Evolutionary conservation across 2,113 vertebrate species (phyloP).

Genomic region (Dasypus novemcinctus): DNA sequence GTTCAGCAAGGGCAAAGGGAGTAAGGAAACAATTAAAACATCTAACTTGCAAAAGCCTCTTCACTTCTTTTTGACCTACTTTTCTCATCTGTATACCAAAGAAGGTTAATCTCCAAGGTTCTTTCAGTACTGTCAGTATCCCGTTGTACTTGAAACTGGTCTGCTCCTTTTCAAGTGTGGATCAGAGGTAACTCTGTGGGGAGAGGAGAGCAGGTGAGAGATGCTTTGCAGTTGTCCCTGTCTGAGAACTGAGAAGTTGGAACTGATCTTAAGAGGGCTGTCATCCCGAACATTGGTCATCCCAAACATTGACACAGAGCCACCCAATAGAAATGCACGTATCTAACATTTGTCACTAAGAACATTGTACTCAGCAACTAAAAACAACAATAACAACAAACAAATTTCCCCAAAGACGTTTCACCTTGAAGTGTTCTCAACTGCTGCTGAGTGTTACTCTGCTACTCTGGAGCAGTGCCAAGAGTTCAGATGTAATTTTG

Average conservation of each 20-base stretch:
- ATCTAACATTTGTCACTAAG: neutral
- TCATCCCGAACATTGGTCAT: neutral
- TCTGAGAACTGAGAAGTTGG: neutral
- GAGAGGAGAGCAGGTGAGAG: neutral
- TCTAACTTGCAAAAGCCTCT: neutral
- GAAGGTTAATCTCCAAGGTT: neutral
- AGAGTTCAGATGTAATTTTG: constrained; percentile 79
- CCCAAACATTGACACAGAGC: neutral
- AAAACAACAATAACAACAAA: neutral
- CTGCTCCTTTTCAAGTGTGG: neutral
- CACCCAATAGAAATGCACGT: neutral
- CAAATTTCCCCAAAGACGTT: neutral
- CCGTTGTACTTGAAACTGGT: neutral
- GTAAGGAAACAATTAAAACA: neutral
- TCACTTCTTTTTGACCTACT: neutral
- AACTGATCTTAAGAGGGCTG: neutral
- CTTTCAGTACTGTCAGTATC: neutral
- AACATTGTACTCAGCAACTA: neutral
- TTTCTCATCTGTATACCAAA: neutral
- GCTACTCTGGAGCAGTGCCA: neutral
- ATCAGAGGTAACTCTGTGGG: neutral
- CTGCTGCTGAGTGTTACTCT: constrained; percentile 24
- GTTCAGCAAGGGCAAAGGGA: neutral
- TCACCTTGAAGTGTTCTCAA: constrained; percentile 58
- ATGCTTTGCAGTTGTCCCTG: rapidly evolving